phyloP scores from a whole-genome alignment of 2,888 invertebrate genomes.

The Sisyra terminalis region DNA sequence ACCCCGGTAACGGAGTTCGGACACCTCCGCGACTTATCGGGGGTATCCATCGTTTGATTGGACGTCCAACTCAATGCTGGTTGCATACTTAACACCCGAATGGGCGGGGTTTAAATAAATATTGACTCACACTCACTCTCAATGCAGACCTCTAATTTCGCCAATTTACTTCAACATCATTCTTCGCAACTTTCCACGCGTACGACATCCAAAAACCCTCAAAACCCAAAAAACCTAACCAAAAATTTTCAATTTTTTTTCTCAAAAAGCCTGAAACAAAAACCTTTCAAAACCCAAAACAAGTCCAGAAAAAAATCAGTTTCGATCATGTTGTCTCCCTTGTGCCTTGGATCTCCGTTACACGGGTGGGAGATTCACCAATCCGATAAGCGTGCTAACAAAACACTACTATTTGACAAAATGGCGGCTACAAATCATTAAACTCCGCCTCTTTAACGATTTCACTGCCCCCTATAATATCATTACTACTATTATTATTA shows the following conservation, averaged over 20 bases:
- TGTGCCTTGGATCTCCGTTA: neutral
- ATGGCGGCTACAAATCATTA: constrained; percentile 33
- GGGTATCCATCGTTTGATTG: constrained; percentile 17
- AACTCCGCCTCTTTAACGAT: constrained; percentile 28
- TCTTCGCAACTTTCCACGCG: no score
- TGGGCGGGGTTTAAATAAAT: constrained; percentile 5
- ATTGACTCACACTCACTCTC: neutral
- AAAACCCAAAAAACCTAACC: no score
- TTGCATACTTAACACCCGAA: constrained; percentile 1
- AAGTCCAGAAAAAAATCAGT: no score
- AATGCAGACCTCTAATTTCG: no score
- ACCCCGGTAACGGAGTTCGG: constrained; percentile 27
- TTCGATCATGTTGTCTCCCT: no score
- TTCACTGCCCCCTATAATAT: constrained; percentile 25
- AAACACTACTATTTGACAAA: constrained; percentile 34
- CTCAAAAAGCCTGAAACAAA: no score
- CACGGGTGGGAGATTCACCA: constrained; percentile 28
- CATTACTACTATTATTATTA: constrained; percentile 1
- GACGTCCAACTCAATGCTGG: constrained; percentile 5
- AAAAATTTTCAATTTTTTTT: no score
- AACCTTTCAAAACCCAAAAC: no score
- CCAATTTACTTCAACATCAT: no score
- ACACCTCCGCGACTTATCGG: constrained; percentile 18
- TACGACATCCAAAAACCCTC: no score
- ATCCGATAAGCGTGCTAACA: constrained; percentile 30